Evolutionary conservation across 2,888 invertebrate genomes (phyloP), one percentile per base, ranked within the genome.

Genomic region (Myopa tessellatipennis): DNA sequence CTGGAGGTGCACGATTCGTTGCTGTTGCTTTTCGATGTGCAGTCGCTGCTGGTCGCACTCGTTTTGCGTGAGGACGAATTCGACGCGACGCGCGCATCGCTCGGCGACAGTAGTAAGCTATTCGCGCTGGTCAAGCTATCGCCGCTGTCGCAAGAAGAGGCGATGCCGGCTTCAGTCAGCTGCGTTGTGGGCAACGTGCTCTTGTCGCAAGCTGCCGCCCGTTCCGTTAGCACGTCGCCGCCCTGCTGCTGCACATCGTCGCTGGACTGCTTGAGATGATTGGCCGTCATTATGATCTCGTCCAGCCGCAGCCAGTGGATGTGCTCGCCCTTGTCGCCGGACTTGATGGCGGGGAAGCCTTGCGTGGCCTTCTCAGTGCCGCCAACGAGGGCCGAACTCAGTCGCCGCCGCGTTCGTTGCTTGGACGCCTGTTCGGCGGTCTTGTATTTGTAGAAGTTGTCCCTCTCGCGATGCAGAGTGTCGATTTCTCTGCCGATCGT

Each of bases 391-490:
- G 80, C 79, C 4, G 78, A 83, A 74, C 79, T 83, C 70, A 80
- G 58, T 73, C 82, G 82, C 4, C 36, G 34, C 4, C 38, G 65
- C 52, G 79, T 73, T 10, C 79, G 61, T 68, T 79, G 77, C 74
- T 82, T 81, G 8, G 80, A 79, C 18, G 83, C 82, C 79, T 87
- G 87, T 18, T 87, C 87, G 67, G 89, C 89, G 78, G 87, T 88
- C 85, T 89, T 89, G 81, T 88, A 89, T 80, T 89, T 89, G 79
- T 89, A 88, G 80, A 89, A 89, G 78, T 89, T 89, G 80, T 89
- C 89, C 79, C 85, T 87, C 76, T 85, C 84, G 5, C 83, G 84
- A 69, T 85, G 86, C 52, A 82, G 60, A 7, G 55, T 58, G 55
- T 81, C 76, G 26, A 78, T 74, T 34, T 79, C 78, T 55, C 78